Conservation (phyloP, 2,113 vertebrate species). For the Ancistrus triradiatus region DNA sequence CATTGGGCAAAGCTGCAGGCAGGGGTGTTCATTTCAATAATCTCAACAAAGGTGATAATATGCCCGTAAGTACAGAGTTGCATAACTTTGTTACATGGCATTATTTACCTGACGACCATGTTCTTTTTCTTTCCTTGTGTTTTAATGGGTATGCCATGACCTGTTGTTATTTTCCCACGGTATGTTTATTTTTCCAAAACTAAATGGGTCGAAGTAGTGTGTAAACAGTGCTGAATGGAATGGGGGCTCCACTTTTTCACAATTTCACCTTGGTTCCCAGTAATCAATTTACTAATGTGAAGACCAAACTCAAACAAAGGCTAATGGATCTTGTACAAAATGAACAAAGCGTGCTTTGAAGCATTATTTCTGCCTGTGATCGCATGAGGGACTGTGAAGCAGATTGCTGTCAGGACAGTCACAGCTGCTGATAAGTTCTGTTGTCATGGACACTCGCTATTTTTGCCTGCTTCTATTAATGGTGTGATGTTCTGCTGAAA, state of each 20-base stretch:
- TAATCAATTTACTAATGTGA: background rate
- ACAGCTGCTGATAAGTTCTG: conserved; percentile 7
- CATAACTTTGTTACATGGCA: no score
- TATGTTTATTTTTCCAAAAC: background rate
- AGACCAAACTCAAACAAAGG: background rate
- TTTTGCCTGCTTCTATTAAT: background rate
- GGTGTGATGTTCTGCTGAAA: no score
- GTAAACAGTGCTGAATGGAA: background rate
- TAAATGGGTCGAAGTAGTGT: background rate
- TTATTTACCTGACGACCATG: no score
- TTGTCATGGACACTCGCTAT: conserved; percentile 6
- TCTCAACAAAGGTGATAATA: no score
- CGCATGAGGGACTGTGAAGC: no score
- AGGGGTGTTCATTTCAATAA: no score
- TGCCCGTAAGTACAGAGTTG: no score
- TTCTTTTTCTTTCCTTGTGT: background rate
- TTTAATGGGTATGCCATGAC: background rate
- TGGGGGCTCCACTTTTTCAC: background rate
- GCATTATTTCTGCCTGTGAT: no score
- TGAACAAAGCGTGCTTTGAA: no score
- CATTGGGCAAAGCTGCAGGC: no score
- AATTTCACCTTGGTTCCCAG: background rate
- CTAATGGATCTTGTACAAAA: no score
- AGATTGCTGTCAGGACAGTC: conserved; percentile 1
- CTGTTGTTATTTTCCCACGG: conserved; percentile 6